Conservation (phyloP, 1,140 invertebrate species). For the Phthorimaea operculella region DNA sequence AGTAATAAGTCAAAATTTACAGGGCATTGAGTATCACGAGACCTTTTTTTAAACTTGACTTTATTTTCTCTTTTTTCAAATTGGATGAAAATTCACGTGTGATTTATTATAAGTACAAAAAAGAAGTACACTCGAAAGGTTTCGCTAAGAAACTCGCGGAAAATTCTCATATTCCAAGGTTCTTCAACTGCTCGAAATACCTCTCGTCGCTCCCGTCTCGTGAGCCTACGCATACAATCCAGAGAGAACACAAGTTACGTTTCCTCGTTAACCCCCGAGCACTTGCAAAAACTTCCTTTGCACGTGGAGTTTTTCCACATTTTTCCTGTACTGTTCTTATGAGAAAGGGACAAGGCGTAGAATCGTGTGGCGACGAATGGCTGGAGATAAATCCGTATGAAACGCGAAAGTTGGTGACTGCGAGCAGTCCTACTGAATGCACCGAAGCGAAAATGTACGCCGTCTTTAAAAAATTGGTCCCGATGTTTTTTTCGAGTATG, state of each 20-base stretch:
- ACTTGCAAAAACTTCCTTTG: constrained; percentile 24
- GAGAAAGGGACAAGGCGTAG: background rate
- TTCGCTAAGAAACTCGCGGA: background rate
- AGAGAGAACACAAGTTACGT: constrained; percentile 39
- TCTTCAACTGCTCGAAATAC: constrained; percentile 8
- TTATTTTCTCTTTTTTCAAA: too few species aligned
- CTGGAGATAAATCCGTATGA: background rate
- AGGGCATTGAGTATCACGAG: too few species aligned
- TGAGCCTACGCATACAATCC: constrained; percentile 24
- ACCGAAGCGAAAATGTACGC: constrained; percentile 26
- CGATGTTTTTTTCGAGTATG: constrained; percentile 19
- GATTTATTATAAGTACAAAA: too few species aligned
- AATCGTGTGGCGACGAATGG: background rate
- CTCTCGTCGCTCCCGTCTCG: constrained; percentile 6
- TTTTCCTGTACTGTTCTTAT: background rate
- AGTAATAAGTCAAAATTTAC: too few species aligned
- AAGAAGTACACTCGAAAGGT: too few species aligned
- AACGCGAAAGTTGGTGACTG: constrained; percentile 20
- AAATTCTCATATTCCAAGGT: background rate
- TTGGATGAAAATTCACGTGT: too few species aligned
- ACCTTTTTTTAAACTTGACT: too few species aligned
- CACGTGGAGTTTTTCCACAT: background rate
- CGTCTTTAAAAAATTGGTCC: constrained; percentile 32
- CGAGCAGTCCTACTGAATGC: constrained; percentile 26
- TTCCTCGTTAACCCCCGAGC: constrained; percentile 39